Evolutionary conservation across 1,140 invertebrate species (phyloP).

Genomic region (Eumeta japonica): DNA sequence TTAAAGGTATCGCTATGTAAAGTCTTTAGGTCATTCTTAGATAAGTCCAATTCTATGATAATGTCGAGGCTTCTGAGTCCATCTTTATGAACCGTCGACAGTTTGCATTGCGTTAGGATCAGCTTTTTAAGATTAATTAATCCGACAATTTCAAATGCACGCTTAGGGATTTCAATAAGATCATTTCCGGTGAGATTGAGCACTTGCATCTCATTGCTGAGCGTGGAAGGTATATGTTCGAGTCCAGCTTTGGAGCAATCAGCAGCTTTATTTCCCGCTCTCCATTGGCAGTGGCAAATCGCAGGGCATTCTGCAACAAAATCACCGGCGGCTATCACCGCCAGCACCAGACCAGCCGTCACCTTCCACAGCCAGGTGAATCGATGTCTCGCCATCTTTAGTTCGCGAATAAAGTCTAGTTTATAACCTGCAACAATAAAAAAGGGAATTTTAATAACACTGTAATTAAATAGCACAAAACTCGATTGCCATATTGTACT

Average conservation of each 20-base stretch:
- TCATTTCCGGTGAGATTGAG: slow-evolving; percentile 75
- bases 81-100: slow-evolving; percentile 67
- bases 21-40: slow-evolving; percentile 69
- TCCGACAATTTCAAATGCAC: slow-evolving; percentile 69
- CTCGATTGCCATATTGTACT: too few relatives aligned
- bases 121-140: slow-evolving; percentile 81
- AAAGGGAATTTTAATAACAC: too few relatives aligned
- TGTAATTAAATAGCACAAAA: too few relatives aligned
- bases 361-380: too few relatives aligned
- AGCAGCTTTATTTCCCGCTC: slow-evolving; percentile 76
- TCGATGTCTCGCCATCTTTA: too few relatives aligned
- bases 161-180: slow-evolving; percentile 63
- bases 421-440: too few relatives aligned
- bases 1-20: slow-evolving; percentile 72
- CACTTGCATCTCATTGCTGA: slow-evolving; percentile 73
- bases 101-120: slow-evolving; percentile 68
- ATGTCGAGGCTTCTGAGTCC: slow-evolving; percentile 75
- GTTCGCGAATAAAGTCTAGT: too few relatives aligned
- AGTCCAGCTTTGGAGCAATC: slow-evolving; percentile 70
- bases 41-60: slow-evolving; percentile 82
- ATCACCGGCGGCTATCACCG: too few relatives aligned
- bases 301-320: slow-evolving; percentile 48
- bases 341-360: too few relatives aligned
- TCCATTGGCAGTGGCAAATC: slow-evolving; percentile 76
- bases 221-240: slow-evolving; percentile 65